Conservation (phyloP, 2,888 invertebrate genomes). For the Ennomos erosarius region DNA sequence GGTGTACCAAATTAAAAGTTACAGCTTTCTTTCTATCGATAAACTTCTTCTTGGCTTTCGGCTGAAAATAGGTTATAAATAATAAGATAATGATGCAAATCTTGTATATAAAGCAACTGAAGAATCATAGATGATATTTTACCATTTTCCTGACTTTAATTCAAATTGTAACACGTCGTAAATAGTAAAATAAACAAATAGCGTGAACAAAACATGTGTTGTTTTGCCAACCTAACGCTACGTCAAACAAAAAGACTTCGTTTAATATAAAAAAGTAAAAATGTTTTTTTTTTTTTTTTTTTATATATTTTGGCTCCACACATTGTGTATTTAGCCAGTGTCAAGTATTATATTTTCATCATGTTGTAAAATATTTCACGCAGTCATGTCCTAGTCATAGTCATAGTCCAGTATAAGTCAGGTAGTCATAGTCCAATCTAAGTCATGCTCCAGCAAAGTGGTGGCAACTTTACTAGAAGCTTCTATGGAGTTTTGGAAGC, state of each 20-base stretch:
- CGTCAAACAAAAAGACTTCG: slow-evolving; percentile 48
- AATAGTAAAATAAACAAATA: slow-evolving; percentile 32
- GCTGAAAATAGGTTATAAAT: slow-evolving; percentile 73
- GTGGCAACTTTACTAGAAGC: no score
- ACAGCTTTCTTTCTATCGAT: slow-evolving; percentile 96
- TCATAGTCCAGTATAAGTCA: no score
- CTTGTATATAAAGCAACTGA: background rate
- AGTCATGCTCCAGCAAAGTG: no score
- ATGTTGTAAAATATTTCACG: no score
- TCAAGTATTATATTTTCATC: no score
- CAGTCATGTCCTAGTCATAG: no score
- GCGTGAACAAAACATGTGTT: slow-evolving; percentile 67
- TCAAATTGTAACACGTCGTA: slow-evolving; percentile 8
- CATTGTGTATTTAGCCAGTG: no score
- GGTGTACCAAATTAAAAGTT: slow-evolving; percentile 96
- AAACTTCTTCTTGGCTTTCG: slow-evolving; percentile 91
- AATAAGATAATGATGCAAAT: slow-evolving; percentile 14
- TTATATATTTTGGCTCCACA: no score
- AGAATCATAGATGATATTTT: slow-evolving; percentile 26
- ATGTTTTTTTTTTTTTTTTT: no score
- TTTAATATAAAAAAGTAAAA: no score
- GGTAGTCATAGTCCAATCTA: no score
- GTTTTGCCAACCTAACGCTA: slow-evolving; percentile 57
- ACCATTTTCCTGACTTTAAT: slow-evolving; percentile 55
- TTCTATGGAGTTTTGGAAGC: no score